Evolutionary conservation across 2,113 vertebrate genomes (phyloP).

Genomic region (Rhinogobius similis): DNA sequence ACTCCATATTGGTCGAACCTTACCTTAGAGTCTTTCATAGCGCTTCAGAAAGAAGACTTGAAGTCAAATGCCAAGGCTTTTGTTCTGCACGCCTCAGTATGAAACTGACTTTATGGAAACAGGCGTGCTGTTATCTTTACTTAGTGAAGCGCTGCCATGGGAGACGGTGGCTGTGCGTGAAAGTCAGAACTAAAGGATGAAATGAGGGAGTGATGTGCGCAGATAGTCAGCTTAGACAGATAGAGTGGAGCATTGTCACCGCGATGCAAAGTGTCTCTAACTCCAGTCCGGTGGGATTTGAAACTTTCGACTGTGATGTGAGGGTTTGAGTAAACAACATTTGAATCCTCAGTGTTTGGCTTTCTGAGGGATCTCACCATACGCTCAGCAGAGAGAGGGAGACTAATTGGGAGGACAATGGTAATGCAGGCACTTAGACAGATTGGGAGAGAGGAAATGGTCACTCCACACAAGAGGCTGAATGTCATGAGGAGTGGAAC

Average conservation of each 20-base stretch:
- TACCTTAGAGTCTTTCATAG: background rate
- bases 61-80: background rate
- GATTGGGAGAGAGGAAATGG: conserved; percentile 6
- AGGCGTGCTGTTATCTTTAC: conserved; percentile 5
- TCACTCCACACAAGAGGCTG: conserved; percentile 21
- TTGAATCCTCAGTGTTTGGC: too few species aligned
- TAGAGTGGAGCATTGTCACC: conserved; percentile 4
- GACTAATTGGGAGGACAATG: conserved; percentile 30
- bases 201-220: conserved; percentile 13
- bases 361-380: background rate
- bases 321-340: background rate
- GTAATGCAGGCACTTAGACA: conserved; percentile 31
- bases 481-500: conserved; percentile 31
- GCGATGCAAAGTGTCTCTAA: background rate
- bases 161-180: conserved; percentile 18
- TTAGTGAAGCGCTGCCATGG: background rate
- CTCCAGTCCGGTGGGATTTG: background rate
- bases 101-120: background rate
- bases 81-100: background rate
- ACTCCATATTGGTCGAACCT: too few species aligned
- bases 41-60: background rate
- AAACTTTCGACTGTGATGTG: background rate
- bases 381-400: background rate
- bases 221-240: conserved; percentile 2
- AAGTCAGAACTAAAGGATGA: conserved; percentile 21